A percentile compares a stretch with the other conserved stretches of the same genome.
phyloP scores from a whole-genome alignment of 2,113 vertebrate genomes.

The Girardinichthys multiradiatus region DNA sequence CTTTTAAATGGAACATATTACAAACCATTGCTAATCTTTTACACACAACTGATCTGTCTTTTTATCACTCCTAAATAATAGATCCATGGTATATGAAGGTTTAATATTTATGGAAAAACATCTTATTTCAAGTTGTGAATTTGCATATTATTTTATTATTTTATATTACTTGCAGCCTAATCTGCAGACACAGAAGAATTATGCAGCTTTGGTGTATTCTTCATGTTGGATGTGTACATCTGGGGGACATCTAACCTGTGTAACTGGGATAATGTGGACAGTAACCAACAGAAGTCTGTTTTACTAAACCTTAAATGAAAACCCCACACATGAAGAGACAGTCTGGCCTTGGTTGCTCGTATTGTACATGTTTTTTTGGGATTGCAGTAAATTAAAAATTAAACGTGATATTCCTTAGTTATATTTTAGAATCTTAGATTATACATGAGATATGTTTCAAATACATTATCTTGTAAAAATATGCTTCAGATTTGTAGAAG shows the following conservation, averaged over 20 bases:
- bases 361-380: background rate
- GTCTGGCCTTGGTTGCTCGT: constrained; percentile 6
- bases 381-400: background rate
- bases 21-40: too few relatives aligned
- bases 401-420: background rate
- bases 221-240: constrained; percentile 25
- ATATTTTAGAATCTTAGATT: background rate
- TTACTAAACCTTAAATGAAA: constrained; percentile 63
- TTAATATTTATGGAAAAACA: too few relatives aligned
- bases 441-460: background rate
- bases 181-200: background rate
- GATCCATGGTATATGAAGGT: too few relatives aligned
- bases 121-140: too few relatives aligned
- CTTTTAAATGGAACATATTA: too few relatives aligned
- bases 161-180: too few relatives aligned
- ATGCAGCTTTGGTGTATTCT: background rate
- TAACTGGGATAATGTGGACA: constrained; percentile 39
- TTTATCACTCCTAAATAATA: too few relatives aligned
- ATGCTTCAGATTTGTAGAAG: too few relatives aligned
- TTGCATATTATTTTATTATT: too few relatives aligned
- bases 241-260: constrained; percentile 39
- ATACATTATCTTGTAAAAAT: too few relatives aligned
- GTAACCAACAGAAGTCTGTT: constrained; percentile 28
- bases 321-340: constrained; percentile 45
- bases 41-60: too few relatives aligned